A percentile compares a stretch with the other conserved stretches of the same genome.
Evolutionary conservation across 2,888 invertebrate species (phyloP).

Genomic region (Macrophya alboannulata): DNA sequence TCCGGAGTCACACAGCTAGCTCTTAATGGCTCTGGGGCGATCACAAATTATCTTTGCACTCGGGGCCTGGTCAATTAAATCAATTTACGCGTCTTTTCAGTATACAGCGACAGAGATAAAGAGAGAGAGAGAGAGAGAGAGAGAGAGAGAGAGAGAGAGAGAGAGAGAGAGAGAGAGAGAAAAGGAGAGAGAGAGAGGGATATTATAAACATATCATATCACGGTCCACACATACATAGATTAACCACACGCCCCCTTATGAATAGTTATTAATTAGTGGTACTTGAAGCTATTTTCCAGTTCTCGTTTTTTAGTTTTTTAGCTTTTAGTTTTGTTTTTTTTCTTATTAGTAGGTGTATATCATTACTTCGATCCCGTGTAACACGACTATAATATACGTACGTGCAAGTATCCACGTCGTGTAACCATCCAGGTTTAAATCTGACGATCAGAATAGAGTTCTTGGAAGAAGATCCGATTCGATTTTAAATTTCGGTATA

Average conservation of each 20-base stretch:
- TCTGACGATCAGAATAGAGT: conserved; percentile 33
- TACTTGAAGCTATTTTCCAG: conserved; percentile 10
- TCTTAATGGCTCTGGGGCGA: conserved; percentile 29
- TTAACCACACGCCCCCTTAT: conserved; percentile 30
- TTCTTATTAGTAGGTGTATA: background rate
- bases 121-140: background rate
- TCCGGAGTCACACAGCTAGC: conserved; percentile 17
- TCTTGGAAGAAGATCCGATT: conserved; percentile 5
- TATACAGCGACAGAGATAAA: background rate
- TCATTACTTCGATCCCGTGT: background rate
- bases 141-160: background rate
- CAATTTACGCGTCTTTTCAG: conserved; percentile 32
- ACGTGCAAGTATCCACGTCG: background rate
- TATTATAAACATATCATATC: background rate
- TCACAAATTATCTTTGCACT: conserved; percentile 26
- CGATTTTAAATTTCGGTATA: background rate
- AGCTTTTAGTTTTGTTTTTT: background rate
- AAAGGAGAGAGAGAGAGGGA: background rate
- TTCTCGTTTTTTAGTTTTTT: background rate
- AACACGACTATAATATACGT: too few relatives aligned
- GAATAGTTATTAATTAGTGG: conserved; percentile 20
- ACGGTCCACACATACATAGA: background rate
- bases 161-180: background rate
- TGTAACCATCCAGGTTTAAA: conserved; percentile 6
- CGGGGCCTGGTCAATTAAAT: conserved; percentile 42